Percentiles rank a stretch among this genome's conserved stretches.
Evolutionary conservation across 2,113 vertebrate genomes (phyloP).

Genomic region (Heterotilapia buettikoferi): DNA sequence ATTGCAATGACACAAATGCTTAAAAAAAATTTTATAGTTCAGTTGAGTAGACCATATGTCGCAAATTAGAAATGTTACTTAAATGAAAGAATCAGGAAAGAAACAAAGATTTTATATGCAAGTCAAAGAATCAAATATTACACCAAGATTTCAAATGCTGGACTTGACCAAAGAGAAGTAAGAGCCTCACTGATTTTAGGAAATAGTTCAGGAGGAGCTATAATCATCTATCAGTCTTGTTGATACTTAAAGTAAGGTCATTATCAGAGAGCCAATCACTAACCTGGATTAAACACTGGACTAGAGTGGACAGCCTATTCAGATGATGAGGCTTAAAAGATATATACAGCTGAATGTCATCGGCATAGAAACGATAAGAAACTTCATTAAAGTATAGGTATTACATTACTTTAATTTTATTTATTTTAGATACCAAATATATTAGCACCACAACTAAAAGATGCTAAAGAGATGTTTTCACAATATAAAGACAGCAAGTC

Average conservation of each 20-base stretch:
- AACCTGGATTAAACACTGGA: background rate
- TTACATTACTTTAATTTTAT: background rate
- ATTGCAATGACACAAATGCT: background rate
- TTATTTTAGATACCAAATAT: background rate
- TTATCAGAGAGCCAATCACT: background rate
- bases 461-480: background rate
- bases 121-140: background rate
- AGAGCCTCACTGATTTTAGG: background rate
- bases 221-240: background rate
- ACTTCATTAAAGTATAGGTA: background rate
- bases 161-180: background rate
- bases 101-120: background rate
- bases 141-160: background rate
- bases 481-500: background rate
- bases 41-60: background rate
- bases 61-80: background rate
- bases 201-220: background rate
- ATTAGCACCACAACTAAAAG: background rate
- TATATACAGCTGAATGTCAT: background rate
- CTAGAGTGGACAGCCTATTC: background rate
- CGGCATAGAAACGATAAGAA: background rate
- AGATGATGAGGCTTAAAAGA: background rate
- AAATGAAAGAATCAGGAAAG: background rate
- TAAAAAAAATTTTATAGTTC: rapidly evolving
- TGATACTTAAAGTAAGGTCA: background rate